Conservation (phyloP, 2,113 vertebrate species). For the Cnemophilus loriae region DNA sequence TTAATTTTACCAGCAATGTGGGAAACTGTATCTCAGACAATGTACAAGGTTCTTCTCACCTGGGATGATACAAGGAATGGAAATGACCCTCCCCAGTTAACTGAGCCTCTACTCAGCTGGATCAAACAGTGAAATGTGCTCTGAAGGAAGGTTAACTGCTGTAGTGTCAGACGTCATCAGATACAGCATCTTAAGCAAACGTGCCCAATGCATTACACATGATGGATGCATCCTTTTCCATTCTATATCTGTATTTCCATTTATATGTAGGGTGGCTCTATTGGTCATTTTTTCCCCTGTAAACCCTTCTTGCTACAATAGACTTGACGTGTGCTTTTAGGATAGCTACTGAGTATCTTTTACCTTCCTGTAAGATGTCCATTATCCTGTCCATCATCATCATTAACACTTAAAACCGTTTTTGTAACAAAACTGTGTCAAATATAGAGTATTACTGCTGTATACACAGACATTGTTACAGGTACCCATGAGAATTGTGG, state of each 20-base stretch:
- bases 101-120: background rate
- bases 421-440: background rate
- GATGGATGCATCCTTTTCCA: background rate
- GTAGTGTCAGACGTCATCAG: background rate
- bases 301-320: background rate
- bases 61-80: background rate
- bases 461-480: background rate
- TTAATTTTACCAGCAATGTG: background rate
- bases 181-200: background rate
- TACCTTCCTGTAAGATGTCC: background rate
- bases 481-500: background rate
- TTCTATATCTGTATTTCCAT: background rate
- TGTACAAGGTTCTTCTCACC: background rate
- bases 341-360: background rate
- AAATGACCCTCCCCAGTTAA: background rate
- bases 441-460: background rate
- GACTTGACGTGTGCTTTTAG: background rate
- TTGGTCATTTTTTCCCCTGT: background rate
- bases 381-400: background rate
- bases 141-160: background rate
- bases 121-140: background rate
- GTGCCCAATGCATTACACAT: background rate
- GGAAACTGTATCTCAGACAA: background rate
- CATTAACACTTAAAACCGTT: background rate
- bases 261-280: background rate